A percentile compares a stretch with the other conserved stretches of the same genome.
These are phyloP conservation scores for Tethya wilhelma DNA, from an alignment of 37 sponge, comb jelly and placozoan genomes.

Conservation along the genomic window DNA sequence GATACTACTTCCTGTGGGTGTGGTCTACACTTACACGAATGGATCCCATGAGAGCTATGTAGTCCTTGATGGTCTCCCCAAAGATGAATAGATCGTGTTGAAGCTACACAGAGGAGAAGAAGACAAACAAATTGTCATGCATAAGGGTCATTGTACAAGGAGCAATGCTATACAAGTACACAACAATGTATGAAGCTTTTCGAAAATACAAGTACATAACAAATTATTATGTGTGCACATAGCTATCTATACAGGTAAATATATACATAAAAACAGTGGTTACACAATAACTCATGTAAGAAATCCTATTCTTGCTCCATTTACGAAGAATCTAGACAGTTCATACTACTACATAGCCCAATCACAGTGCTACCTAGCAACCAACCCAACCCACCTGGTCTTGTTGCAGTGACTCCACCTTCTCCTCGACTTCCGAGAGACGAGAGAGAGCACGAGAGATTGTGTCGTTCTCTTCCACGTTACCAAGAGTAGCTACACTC, in stretches of 20 bases:
- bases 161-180: too few relatives aligned
- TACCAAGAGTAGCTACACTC: constrained; percentile 65
- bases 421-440: constrained; percentile 95
- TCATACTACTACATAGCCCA: background rate
- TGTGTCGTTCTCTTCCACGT: constrained; percentile 82
- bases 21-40: constrained; percentile 65
- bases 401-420: constrained; percentile 79
- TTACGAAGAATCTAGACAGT: too few relatives aligned
- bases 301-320: too few relatives aligned
- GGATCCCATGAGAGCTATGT: constrained; percentile 83
- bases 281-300: too few relatives aligned
- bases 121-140: too few relatives aligned
- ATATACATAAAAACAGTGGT: too few relatives aligned
- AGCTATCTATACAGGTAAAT: too few relatives aligned
- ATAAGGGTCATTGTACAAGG: too few relatives aligned
- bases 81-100: constrained; percentile 84
- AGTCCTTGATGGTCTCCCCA: constrained; percentile 91
- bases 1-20: background rate
- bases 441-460: constrained; percentile 83
- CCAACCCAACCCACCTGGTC: constrained; percentile 75
- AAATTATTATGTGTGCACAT: too few relatives aligned
- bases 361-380: background rate
- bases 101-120: constrained; percentile 33
- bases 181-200: too few relatives aligned
- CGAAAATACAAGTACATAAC: too few relatives aligned